phyloP scores from a whole-genome alignment of 1,140 invertebrate genomes.

The Plutomurus gul region DNA sequence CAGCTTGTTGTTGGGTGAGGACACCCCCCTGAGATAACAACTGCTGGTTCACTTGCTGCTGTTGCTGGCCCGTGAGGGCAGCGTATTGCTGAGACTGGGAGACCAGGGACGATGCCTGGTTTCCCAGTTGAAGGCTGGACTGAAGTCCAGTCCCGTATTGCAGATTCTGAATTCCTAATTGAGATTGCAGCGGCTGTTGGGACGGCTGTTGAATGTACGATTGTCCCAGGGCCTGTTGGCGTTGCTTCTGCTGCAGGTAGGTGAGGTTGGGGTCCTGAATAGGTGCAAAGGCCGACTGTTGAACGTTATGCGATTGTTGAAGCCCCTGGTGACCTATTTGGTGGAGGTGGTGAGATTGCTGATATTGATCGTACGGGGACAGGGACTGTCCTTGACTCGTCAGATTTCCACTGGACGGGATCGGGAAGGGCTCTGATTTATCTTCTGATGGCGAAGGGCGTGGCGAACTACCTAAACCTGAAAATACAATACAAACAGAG shows the following conservation, averaged over 20 bases:
- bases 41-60: conserved; percentile 43
- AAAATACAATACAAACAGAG: not conserved
- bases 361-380: conserved; percentile 43
- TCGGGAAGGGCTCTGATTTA: conserved; percentile 53
- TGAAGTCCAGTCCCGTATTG: conserved; percentile 16
- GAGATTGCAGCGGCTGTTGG: conserved; percentile 24
- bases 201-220: conserved; percentile 35
- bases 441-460: conserved; percentile 57
- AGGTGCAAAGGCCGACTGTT: conserved; percentile 46
- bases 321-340: conserved; percentile 53
- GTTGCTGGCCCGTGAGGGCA: conserved; percentile 15
- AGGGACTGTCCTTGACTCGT: conserved; percentile 12
- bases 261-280: conserved; percentile 46
- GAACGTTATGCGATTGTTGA: conserved; percentile 38
- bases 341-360: conserved; percentile 42
- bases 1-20: conserved; percentile 44
- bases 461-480: conserved; percentile 58
- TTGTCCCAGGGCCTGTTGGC: conserved; percentile 38
- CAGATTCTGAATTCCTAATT: conserved; percentile 25
- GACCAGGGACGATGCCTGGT: conserved; percentile 26
- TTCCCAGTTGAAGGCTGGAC: conserved; percentile 9
- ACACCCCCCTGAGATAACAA: conserved; percentile 45
- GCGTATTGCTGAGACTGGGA: conserved; percentile 41
- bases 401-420: conserved; percentile 44
- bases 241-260: conserved; percentile 49